Conservation (phyloP, 1,140 invertebrate genomes). For the Bombus difficillimus region DNA sequence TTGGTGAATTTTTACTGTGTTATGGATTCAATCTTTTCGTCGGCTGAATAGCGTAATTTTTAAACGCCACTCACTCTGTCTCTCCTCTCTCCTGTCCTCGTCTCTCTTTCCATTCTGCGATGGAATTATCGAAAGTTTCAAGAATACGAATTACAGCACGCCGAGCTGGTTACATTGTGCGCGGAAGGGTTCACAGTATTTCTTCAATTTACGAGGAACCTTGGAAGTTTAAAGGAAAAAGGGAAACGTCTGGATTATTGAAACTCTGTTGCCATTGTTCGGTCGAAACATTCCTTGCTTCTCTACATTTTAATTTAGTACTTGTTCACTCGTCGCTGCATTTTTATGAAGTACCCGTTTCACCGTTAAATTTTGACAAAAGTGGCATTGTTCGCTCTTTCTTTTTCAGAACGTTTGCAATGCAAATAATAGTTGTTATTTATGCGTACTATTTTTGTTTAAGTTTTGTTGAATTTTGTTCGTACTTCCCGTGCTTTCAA, state of each 20-base stretch:
- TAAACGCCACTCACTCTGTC: not conserved
- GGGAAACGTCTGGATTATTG: not conserved
- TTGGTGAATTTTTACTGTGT: not conserved
- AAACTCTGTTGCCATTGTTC: not conserved
- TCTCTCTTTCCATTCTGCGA: not conserved
- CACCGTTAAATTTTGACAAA: not conserved
- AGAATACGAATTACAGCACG: not conserved
- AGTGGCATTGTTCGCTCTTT: not conserved
- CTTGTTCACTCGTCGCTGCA: not conserved
- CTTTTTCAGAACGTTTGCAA: no score
- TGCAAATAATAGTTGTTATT: not conserved
- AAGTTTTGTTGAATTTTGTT: no score
- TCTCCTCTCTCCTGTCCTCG: no score
- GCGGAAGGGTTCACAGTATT: not conserved
- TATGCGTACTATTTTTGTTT: no score
- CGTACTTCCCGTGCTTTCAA: no score
- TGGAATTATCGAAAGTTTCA: constrained; percentile 4
- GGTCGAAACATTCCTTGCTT: not conserved
- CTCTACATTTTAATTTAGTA: not conserved
- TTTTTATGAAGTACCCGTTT: not conserved
- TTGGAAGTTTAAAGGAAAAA: not conserved
- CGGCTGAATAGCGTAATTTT: not conserved
- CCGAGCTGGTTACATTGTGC: not conserved
- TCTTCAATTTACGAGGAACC: not conserved
- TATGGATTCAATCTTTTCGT: constrained; percentile 9